Base-by-base conservation (phyloP, 53 echinoderm and acorn worm genomes). In the Apostichopus leukothele region DNA sequence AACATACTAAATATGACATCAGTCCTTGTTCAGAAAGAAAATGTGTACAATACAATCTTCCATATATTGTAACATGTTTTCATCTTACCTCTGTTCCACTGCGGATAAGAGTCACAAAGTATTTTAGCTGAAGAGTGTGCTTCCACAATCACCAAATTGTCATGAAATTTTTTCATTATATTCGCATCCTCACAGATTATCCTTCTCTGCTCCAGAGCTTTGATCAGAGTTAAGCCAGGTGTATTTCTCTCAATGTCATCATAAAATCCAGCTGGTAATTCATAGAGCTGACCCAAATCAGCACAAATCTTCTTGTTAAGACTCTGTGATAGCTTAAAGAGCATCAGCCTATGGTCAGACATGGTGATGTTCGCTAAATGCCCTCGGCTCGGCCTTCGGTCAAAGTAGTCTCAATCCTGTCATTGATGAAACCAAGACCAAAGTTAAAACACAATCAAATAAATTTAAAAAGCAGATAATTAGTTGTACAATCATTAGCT, bases 171-270 rank as follows among this genome's bases (percentile, higher is more conserved):
- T 27, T 16, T 39, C 50, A 76, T 12, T 50, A 50, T 26, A 9
- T 9, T 16, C 20, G 20, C 6, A 27, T 76, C 76, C 6, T 23
- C 76, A 21, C 76, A 76, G 1, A 76, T 76, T 1, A 76, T 26
- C 10, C 50, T 39, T 16, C 76, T 39, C 52, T 76, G 39, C 39
- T 76, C 76, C 26, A 76, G 20, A 10, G 76, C 76, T 25, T 3
- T 76, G 50, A 76, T 50, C 76, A 76, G 52, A 12, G 25, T 76
- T 76, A 76, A 12, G 8, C 76, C 76, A 12, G 76, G 76, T 26
- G 50, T 12, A 50, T 27, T 21, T 21, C 39, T 76, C 5, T 76
- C 50, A 13, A 76, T 76, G 10, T 76, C 52, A 76, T 76, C 76
- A 76, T 26, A 39, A 76, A 51, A 50, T 3, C 8, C 7, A 11